Evolutionary conservation across 2,113 vertebrate species (phyloP).

Genomic region (Lepisosteus osseus): DNA sequence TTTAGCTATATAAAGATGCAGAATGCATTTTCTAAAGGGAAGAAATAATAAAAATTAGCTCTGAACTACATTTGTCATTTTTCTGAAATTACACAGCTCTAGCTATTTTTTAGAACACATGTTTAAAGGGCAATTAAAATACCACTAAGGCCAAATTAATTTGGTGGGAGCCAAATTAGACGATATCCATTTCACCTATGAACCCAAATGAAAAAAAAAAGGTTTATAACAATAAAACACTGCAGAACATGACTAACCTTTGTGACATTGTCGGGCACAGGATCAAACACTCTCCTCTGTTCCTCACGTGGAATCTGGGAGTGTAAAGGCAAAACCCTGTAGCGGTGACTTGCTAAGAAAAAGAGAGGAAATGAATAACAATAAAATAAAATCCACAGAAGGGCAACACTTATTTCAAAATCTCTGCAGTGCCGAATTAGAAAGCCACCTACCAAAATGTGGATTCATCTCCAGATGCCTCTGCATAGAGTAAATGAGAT

Average conservation of each 20-base stretch:
- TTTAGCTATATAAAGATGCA: too few species aligned
- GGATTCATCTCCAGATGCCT: conserved; percentile 88
- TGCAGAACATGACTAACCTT: conserved; percentile 62
- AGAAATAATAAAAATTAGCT: too few species aligned
- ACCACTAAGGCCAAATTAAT: too few species aligned
- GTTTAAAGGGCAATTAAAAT: too few species aligned
- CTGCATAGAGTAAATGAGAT: conserved; percentile 93
- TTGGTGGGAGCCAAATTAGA: too few species aligned
- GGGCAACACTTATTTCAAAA: not conserved
- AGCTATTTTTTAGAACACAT: too few species aligned
- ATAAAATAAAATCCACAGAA: not conserved
- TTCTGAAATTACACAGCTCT: too few species aligned
- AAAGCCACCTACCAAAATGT: conserved; percentile 75
- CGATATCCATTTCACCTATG: too few species aligned
- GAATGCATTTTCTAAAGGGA: too few species aligned
- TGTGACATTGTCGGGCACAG: conserved; percentile 74
- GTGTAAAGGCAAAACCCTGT: conserved; percentile 87
- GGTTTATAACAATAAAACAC: too few species aligned
- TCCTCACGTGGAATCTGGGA: conserved; percentile 94
- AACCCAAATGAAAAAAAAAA: too few species aligned
- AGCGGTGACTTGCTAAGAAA: conserved; percentile 69
- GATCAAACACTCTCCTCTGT: conserved; percentile 87
- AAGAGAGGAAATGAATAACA: not conserved
- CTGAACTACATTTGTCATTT: too few species aligned
- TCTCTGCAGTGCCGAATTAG: not conserved